Base-by-base conservation (phyloP, 2,888 invertebrate genomes). In the Lasioglossum leucozonium region DNA sequence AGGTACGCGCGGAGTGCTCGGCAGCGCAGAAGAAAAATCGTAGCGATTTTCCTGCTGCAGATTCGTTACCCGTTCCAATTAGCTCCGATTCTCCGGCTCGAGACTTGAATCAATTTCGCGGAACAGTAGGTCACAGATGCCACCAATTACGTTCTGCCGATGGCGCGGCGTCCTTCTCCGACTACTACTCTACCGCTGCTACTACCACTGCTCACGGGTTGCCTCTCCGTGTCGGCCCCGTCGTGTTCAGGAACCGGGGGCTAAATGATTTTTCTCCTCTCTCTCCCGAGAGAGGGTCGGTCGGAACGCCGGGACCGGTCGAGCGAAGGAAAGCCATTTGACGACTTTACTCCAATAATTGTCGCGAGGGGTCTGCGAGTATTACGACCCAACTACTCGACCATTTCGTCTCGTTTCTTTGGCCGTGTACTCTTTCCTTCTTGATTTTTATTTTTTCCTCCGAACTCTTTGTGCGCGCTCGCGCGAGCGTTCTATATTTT, bases 81-180 rank as follows among this genome's bases (percentile, higher is more conserved):
- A 92, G 91, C 88, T 77, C 85, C 89, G 89, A 89, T 89, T 89
- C 87, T 90, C 87, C 85, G 87, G 86, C 84, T 85, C 86, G 86
- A 90, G 91, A 90, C 91, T 90, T 91, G 91, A 91, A 93, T 93
- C 92, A 93, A 92, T 93, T 92, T 92, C 83, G 90, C 88, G 89
- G 90, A 91, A 92, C 92, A 90, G 89, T 91, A 89, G 92, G 92
- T 92, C 93, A 92, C 92, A 93, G 93, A 92, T 93, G 92, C 90
- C 92, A 89, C 91, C 93, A 93, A 93, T 93, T 93, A 93, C 92
- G 90, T 81, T 89, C 83, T 88, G 88, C 90, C 92, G 91, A 90
- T 90, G 88, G 89, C 77, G 87, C 87, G 87, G 88, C 90, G 88
- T 91, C 91, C 90, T 92, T 90, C 88, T 91, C 90, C 76, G 86